A percentile compares a stretch with the other conserved stretches of the same genome.
These are phyloP conservation scores for Chirona hameri DNA, from an alignment of 2,888 invertebrate genomes.

Conservation along the genomic window DNA sequence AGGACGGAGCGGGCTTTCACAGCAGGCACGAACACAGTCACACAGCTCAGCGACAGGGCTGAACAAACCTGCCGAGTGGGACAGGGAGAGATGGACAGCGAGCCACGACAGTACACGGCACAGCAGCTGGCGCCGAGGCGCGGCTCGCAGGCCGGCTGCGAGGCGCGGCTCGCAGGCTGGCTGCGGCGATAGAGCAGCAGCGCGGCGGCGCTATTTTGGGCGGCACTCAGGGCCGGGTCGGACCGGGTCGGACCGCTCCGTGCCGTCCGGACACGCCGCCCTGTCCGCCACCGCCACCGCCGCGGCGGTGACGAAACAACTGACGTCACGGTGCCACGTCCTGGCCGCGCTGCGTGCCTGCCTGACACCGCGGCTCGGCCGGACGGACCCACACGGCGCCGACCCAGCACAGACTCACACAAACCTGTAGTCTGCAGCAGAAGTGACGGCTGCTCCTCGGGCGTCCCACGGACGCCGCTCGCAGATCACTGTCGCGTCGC, in stretches of 20 bases:
- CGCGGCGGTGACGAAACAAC: background rate
- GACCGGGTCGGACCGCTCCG: background rate
- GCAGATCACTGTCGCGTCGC: too few species aligned
- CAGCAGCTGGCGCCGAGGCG: background rate
- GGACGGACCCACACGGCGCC: background rate
- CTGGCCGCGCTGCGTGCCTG: background rate
- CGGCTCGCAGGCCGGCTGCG: background rate
- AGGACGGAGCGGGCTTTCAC: background rate
- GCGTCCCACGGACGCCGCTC: too few species aligned
- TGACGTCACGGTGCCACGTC: background rate
- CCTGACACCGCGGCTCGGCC: background rate
- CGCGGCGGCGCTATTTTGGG: constrained; percentile 13
- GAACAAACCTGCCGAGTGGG: too few species aligned
- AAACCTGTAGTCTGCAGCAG: background rate
- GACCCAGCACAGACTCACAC: background rate
- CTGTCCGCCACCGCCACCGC: background rate
- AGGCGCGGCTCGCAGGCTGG: background rate
- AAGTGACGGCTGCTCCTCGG: too few species aligned
- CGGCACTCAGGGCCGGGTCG: background rate
- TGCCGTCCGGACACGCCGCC: background rate
- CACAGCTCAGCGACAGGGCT: background rate
- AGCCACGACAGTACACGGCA: background rate
- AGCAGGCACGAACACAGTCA: background rate
- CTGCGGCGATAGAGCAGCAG: background rate
- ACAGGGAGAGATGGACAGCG: too few species aligned